phyloP scores from a whole-genome alignment of 2,888 invertebrate species.

The Stenurella melanura region DNA sequence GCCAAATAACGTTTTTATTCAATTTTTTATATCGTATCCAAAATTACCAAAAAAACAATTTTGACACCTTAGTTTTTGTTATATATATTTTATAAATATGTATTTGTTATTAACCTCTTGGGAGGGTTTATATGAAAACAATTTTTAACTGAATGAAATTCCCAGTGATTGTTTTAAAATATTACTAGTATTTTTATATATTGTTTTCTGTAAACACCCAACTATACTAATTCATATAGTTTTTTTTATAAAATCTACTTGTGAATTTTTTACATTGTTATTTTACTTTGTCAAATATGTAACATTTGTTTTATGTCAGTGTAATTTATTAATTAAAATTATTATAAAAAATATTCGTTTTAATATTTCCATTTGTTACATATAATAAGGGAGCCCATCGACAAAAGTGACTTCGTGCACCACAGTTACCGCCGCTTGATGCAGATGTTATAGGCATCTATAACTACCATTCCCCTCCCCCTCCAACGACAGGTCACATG shows the following conservation, averaged over 20 bases:
- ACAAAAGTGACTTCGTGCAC: too few relatives aligned
- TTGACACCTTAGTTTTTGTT: conserved; percentile 18
- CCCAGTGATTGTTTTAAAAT: conserved; percentile 12
- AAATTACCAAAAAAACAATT: background rate
- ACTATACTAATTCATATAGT: conserved; percentile 1
- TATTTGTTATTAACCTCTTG: background rate
- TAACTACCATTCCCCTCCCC: too few relatives aligned
- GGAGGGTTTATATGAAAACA: conserved; percentile 13
- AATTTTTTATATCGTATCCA: conserved; percentile 18
- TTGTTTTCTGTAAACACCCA: conserved; percentile 14
- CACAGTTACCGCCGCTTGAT: too few relatives aligned
- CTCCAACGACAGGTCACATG: too few relatives aligned
- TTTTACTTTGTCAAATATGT: conserved; percentile 22
- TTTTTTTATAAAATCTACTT: conserved; percentile 5
- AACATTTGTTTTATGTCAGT: conserved; percentile 35
- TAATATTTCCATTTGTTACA: too few relatives aligned
- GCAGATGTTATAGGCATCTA: too few relatives aligned
- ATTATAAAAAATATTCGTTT: background rate
- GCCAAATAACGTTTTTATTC: conserved; percentile 30
- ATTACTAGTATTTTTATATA: background rate
- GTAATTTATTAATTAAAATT: conserved; percentile 38
- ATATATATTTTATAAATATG: background rate
- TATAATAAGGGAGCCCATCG: too few relatives aligned
- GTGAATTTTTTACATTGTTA: conserved; percentile 30
- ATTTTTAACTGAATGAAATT: background rate